A percentile compares a stretch with the other conserved stretches of the same genome.
phyloP scores from a whole-genome alignment of 2,888 invertebrate species.

The Lysandra coridon region DNA sequence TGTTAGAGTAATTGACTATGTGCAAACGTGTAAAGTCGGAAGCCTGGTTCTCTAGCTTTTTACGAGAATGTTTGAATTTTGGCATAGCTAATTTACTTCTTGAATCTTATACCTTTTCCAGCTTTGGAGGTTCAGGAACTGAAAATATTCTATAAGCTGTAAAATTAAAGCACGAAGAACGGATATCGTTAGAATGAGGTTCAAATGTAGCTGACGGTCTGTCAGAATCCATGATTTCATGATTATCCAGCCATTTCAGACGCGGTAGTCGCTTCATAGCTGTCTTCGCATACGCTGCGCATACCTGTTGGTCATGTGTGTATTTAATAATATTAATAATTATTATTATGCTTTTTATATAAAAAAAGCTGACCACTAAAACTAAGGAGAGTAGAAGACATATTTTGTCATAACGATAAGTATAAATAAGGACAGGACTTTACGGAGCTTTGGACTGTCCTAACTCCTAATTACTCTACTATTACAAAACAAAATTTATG shows the following conservation, averaged over 20 bases:
- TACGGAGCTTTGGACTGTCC: no score
- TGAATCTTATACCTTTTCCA: conserved; percentile 62
- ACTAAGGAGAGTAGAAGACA: no score
- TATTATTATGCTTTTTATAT: no score
- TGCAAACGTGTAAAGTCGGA: neutral
- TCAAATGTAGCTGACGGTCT: conserved; percentile 50
- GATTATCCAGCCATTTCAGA: conserved; percentile 75
- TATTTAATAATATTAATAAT: no score
- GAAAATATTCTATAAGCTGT: conserved; percentile 76
- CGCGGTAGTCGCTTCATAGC: conserved; percentile 61
- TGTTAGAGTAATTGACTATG: no score
- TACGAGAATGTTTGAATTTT: no score
- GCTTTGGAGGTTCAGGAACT: conserved; percentile 73
- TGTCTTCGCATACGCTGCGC: conserved; percentile 68
- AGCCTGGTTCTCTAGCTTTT: neutral
- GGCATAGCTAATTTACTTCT: no score
- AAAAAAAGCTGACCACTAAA: no score
- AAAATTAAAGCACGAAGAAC: conserved; percentile 68
- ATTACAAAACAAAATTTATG: no score
- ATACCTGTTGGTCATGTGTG: conserved; percentile 55
- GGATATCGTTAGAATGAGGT: conserved; percentile 62
- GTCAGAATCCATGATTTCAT: conserved; percentile 63
- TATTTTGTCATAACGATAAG: no score
- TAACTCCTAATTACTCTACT: no score
- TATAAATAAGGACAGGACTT: no score